These are phyloP conservation scores for Saturnia japonica DNA, from an alignment of 2,888 invertebrate genomes.

Conservation along the genomic window DNA sequence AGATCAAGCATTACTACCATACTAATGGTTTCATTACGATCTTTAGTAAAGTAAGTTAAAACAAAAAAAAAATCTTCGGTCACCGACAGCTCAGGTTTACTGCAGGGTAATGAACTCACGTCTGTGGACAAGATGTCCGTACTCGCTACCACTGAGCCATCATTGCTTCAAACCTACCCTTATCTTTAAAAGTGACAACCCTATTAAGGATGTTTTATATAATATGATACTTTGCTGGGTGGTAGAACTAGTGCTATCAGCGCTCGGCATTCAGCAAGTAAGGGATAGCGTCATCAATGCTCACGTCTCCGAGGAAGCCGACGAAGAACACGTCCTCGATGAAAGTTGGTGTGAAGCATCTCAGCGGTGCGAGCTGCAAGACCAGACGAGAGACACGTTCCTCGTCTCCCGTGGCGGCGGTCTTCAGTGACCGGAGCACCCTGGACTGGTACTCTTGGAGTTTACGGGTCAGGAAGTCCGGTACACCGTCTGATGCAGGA, in stretches of 20 bases:
- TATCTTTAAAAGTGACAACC: background rate
- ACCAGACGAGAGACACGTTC: slow-evolving; percentile 83
- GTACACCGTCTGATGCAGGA: slow-evolving; percentile 68
- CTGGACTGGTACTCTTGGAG: slow-evolving; percentile 75
- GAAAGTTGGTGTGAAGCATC: slow-evolving; percentile 87
- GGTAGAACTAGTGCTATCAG: background rate
- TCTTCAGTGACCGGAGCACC: slow-evolving; percentile 72
- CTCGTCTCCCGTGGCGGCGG: slow-evolving; percentile 53
- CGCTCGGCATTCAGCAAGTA: slow-evolving; percentile 87
- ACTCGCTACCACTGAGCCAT: no score
- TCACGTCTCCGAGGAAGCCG: slow-evolving; percentile 94
- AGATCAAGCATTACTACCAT: no score
- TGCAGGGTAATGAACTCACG: no score
- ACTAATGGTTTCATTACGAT: no score
- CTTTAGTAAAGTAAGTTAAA: no score
- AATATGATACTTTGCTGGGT: background rate
- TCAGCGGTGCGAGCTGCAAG: slow-evolving; percentile 86
- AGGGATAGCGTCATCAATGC: slow-evolving; percentile 97
- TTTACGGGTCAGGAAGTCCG: slow-evolving; percentile 70
- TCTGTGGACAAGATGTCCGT: no score
- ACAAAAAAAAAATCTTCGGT: no score
- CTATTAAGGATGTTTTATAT: background rate
- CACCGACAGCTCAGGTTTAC: no score
- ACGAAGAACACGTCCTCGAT: slow-evolving; percentile 97
- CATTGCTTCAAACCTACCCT: no score